Conservation (phyloP, 2,797 vertebrate genomes). For the Sciurus carolinensis region DNA sequence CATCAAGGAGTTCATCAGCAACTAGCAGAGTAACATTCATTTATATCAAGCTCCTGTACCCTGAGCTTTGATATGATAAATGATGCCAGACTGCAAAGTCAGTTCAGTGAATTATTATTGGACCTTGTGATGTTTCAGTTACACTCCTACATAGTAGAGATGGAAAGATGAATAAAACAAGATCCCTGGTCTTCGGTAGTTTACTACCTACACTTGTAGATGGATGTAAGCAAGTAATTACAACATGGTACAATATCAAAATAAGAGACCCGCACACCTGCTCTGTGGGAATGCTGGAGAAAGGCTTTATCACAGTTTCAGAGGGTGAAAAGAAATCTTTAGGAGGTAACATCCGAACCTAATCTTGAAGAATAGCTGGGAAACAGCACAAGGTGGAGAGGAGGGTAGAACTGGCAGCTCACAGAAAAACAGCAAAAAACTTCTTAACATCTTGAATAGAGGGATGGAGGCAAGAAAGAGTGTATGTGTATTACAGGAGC, state of each 20-base stretch:
- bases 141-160: not conserved
- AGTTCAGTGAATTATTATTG: not conserved
- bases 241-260: not conserved
- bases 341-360: not conserved
- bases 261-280: not conserved
- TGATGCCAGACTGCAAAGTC: not conserved
- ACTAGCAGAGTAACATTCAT: not conserved
- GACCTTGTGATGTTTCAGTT: not conserved
- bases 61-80: not conserved
- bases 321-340: not conserved
- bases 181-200: not conserved
- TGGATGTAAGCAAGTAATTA: slow-evolving; percentile 8
- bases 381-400: not conserved
- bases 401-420: not conserved
- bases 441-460: not conserved
- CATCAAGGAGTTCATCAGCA: not conserved
- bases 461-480: not conserved
- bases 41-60: not conserved
- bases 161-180: not conserved
- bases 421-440: not conserved
- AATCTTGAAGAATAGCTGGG: not conserved
- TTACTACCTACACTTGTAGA: not conserved
- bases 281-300: not conserved
- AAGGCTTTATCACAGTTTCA: not conserved
- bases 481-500: not conserved